These are phyloP conservation scores for Loriculus beryllinus DNA, from an alignment of 2,797 vertebrate species.

Conservation along the genomic window DNA sequence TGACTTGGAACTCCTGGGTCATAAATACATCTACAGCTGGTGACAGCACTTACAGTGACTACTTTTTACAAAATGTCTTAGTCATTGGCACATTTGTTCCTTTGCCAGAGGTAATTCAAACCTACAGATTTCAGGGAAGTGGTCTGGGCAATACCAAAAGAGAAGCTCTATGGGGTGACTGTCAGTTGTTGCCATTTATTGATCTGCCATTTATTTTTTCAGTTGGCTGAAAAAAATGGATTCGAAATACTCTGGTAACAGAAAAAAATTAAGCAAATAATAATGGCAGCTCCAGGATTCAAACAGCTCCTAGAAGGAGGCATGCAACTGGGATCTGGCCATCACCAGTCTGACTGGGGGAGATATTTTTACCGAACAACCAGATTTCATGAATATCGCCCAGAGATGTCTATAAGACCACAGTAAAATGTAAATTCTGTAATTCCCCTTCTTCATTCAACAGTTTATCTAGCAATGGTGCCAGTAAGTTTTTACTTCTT, in stretches of 20 bases:
- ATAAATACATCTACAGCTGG: background rate
- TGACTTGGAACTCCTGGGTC: background rate
- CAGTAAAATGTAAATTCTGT: background rate
- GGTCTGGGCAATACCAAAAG: background rate
- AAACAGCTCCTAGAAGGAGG: background rate
- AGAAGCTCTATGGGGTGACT: background rate
- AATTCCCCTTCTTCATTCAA: background rate
- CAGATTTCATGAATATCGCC: background rate
- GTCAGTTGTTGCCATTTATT: background rate
- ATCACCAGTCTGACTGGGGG: background rate
- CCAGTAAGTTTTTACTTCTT: background rate
- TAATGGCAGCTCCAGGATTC: background rate
- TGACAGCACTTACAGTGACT: background rate
- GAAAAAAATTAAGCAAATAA: background rate
- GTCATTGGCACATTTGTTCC: background rate
- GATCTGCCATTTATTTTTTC: background rate
- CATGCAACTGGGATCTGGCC: fast-evolving
- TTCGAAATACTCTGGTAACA: background rate
- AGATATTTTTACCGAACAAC: background rate
- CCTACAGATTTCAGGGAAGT: background rate
- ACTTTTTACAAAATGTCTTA: background rate
- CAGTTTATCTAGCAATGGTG: background rate
- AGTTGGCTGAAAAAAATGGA: background rate
- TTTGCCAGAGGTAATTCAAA: background rate
- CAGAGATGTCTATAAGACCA: background rate